These are phyloP conservation scores for Leucosticte australis DNA, from an alignment of 2,113 vertebrate species.

Conservation along the genomic window DNA sequence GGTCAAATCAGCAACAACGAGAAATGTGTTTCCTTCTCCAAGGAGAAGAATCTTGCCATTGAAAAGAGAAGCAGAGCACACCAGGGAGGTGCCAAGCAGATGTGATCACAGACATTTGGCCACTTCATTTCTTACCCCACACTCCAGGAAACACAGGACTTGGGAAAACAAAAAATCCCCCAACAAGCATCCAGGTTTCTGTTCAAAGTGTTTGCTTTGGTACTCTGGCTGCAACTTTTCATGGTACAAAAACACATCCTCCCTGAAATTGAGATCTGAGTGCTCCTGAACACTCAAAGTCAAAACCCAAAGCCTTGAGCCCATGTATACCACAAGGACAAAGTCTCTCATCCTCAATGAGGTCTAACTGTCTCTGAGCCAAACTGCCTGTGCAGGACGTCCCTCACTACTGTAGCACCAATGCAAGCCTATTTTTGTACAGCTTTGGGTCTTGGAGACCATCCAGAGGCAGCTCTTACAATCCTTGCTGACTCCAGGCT, in stretches of 20 bases:
- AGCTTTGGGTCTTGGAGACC: neutral
- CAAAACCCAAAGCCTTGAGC: neutral
- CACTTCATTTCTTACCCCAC: neutral
- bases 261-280: neutral
- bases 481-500: constrained; percentile 10
- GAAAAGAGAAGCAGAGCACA: neutral
- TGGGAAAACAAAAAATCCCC: neutral
- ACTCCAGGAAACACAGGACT: neutral
- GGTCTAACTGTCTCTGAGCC: neutral
- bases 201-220: neutral
- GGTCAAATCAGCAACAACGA: too few species aligned
- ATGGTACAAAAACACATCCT: neutral
- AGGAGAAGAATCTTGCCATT: neutral
- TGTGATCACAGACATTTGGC: accelerated
- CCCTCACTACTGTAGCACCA: neutral
- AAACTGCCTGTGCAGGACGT: neutral
- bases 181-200: neutral
- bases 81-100: neutral
- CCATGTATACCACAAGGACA: accelerated
- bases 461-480: constrained; percentile 11
- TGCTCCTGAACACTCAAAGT: neutral
- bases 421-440: neutral
- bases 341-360: neutral
- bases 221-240: neutral
- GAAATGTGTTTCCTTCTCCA: neutral